Evolutionary conservation across 2,797 vertebrate species (phyloP), one percentile per base, ranked within the genome.

Genomic region (Gobionotothen gibberifrons): DNA sequence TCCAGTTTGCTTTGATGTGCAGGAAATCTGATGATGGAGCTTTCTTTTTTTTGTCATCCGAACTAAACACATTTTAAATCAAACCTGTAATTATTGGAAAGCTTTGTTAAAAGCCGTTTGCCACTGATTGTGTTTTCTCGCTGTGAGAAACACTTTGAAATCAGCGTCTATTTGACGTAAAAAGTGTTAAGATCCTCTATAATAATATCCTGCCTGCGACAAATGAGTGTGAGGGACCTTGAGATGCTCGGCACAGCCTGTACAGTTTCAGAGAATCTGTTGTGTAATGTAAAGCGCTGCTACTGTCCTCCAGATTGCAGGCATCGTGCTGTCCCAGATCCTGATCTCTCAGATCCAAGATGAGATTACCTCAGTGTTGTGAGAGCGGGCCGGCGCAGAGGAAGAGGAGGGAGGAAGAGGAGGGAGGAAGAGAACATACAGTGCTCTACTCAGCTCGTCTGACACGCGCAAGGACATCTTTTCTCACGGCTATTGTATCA

Each of bases 341-440:
- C 93, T 96, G 70, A 93, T 95, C 85, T 92, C 94, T 75, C 94
- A 95, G 92, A 94, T 95, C 87, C 92, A 92, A 82, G 93, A 92
- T 60, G 94, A 95, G 89, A 95, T 95, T 76, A 84, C 82, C 59
- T 94, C 90, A 0, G 72, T 90, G 75, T 69, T 91, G 79, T 95
- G 90, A 92, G 78, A 72, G 56, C 0, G 13, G 66, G 44, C 15
- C 36, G 55, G 78, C 79, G 71, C 58, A 11, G 58, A 53, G 76
- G 71, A 43, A 74, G 52, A 83, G 53, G 60, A 56, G 22, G 22
- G 58, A 53, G 76, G 71, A 43, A 74, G 52, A 83, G 53, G 62
- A 56, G 12, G 36, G 44, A 72, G 65, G 76, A 75, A 68, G 48
- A 58, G 70, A 64, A 78, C 21, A 44, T 40, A 6, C 46, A 75